Base-by-base conservation (phyloP, 2,113 vertebrate genomes). In the Aegotheles bennettii region DNA sequence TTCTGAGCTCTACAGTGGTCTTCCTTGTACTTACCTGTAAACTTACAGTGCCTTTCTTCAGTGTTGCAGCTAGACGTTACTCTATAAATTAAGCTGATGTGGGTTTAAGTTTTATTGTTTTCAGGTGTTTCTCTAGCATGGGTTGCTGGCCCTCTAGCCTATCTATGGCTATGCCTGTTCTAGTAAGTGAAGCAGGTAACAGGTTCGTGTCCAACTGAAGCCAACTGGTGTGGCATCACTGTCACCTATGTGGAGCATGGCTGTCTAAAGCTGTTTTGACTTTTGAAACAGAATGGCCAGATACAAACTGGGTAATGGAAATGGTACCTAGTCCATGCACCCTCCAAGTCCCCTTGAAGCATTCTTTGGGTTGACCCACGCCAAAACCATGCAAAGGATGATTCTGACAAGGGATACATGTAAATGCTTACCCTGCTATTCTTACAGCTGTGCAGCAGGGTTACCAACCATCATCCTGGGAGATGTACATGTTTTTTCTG, bases 191-290 rank as follows among this genome's bases (percentile, higher is more conserved):
- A 59, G 28, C 7, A 14, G 83, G 65, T 74, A 43, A 36, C 51
- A 51, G 20, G 23, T 60, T 2, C 48, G 38, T n/a, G 24, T 79
- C 42, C 67, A 45, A 5, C 11, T 47, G 74, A 21, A 50, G 73
- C 42, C 71, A 18, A 0, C 2, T 68, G 47, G 10, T n/a, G 2
- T n/a, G 51, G 28, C 74, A n/a, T 67, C 1, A 2, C 56, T 79
- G 70, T 71, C 6, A 28, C 18, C 23, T n/a, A 0, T 5, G 4
- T n/a, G 31, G 10, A 57, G 7, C 25, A 21, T 6, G 28, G 50
- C 65, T 82, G 16, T 33, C 42, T 57, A 42, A 53, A 88, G 31
- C n/a, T 88, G 16, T 45, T 78, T 25, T 25, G 17, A 50, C 15
- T 38, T 79, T 38, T 19, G 25, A 16, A 90, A 3, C 35, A 45